A percentile compares a stretch with the other conserved stretches of the same genome.
These are phyloP conservation scores for Cantharis rufa DNA, from an alignment of 2,888 invertebrate genomes.

Conservation along the genomic window DNA sequence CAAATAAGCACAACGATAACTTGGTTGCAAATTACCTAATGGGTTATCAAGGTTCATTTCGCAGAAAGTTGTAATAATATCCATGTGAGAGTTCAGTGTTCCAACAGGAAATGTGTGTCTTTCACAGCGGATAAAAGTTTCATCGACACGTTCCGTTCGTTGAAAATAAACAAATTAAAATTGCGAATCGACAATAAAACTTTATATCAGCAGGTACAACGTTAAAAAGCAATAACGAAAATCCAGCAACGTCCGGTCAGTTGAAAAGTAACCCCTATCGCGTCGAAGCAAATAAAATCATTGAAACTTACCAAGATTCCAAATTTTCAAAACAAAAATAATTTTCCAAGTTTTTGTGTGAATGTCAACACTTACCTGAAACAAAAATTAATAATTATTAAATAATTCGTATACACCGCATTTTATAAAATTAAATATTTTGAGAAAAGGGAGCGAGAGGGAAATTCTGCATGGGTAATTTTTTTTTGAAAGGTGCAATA, in stretches of 20 bases:
- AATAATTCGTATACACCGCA: too few relatives aligned
- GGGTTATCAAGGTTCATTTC: slow-evolving; percentile 14
- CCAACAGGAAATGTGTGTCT: neutral
- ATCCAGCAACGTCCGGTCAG: neutral
- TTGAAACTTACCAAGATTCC: neutral
- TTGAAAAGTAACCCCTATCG: neutral
- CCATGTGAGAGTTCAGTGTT: neutral
- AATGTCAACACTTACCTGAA: slow-evolving; percentile 3
- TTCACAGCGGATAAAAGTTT: slow-evolving; percentile 5
- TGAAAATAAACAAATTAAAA: neutral
- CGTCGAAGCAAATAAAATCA: neutral
- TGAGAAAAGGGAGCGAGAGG: too few relatives aligned
- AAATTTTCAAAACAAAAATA: neutral
- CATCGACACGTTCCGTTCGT: neutral
- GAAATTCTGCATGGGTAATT: neutral
- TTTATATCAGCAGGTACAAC: neutral
- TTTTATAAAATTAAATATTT: neutral
- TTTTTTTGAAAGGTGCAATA: neutral
- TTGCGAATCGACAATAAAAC: neutral
- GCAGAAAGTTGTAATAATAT: slow-evolving; percentile 10
- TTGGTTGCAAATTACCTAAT: neutral
- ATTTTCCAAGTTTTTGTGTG: neutral
- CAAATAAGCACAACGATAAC: neutral
- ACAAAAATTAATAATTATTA: neutral
- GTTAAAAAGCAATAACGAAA: neutral